Conservation (phyloP, 1,140 invertebrate species). For the Zaprionus kolodkinae region DNA sequence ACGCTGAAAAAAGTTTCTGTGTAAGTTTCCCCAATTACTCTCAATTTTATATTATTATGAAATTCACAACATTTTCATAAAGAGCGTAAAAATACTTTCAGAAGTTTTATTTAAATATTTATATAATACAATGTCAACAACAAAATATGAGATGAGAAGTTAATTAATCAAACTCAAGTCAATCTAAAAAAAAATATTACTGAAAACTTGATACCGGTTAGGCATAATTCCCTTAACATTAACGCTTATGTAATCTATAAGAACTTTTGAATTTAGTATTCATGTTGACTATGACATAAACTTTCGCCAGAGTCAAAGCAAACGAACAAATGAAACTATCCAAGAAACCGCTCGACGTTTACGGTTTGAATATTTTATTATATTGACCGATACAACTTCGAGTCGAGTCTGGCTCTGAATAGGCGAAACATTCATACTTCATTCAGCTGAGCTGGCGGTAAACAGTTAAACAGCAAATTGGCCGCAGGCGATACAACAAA, state of each 20-base stretch:
- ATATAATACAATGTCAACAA: neutral
- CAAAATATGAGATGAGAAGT: neutral
- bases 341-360: conserved; percentile 22
- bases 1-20: too few species aligned
- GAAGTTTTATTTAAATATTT: neutral
- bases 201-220: neutral
- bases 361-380: conserved; percentile 61
- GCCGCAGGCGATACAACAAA: conserved; percentile 40
- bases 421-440: conserved; percentile 14
- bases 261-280: conserved; percentile 18
- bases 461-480: conserved; percentile 55
- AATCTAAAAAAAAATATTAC: neutral
- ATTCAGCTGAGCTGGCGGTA: conserved; percentile 33
- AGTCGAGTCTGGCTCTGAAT: conserved; percentile 12
- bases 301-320: conserved; percentile 8
- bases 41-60: too few species aligned
- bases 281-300: conserved; percentile 39
- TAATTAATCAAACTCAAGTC: neutral
- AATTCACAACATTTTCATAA: too few species aligned
- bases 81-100: too few species aligned
- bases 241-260: conserved; percentile 27
- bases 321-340: conserved; percentile 31
- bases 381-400: conserved; percentile 37
- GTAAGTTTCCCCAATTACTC: too few species aligned
- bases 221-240: neutral